Base-by-base conservation (phyloP, 2,888 invertebrate species). In the Cotesia congregata region DNA sequence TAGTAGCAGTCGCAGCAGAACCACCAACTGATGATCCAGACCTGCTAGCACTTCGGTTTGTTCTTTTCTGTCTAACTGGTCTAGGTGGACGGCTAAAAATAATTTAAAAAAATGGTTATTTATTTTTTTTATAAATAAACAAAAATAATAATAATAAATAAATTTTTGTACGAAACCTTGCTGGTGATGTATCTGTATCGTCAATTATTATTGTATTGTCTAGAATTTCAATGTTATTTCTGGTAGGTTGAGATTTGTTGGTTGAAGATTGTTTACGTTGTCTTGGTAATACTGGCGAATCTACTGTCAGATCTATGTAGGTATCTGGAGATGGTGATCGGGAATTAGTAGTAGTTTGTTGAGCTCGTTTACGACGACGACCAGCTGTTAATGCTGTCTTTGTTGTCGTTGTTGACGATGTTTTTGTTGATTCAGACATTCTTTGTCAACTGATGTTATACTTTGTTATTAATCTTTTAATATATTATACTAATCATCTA, bases 231-330 rank as follows among this genome's bases (percentile, higher is more conserved):
- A 12, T 50, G 12, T 12, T 12, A 50, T 50, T 50, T 7, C 50
- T 12, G 12, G 50, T 4, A 12, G 50, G 4, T 4, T 50, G 1
- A 2, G 50, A 50, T 12, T 50, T 50, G 12, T 12, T 12, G 7
- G 61, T 15, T 67, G 40, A 15, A 40, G 67, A 15, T n/a, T 38
- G 67, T n/a, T 38, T 20, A 9, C 20, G 65, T 20, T 38, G 38
- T 20, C 30, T 38, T 41, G 67, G 1, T 59, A 38, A 59, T 38
- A 62, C 6, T 6, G 81, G 81, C 30, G 81, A 78, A 65, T 82
- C 81, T 1, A 77, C 67, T 9, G 81, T 82, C 41, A 82, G 62
- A 59, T 82, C 81, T 5, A 82, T 76, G 6, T 65, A 75, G 40
- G 72, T 75, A 9, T 77, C 75, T 9, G 80, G 77, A 12, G 72